Base-by-base conservation (phyloP, 2,797 vertebrate species). In the Ctenopoma multispine region DNA sequence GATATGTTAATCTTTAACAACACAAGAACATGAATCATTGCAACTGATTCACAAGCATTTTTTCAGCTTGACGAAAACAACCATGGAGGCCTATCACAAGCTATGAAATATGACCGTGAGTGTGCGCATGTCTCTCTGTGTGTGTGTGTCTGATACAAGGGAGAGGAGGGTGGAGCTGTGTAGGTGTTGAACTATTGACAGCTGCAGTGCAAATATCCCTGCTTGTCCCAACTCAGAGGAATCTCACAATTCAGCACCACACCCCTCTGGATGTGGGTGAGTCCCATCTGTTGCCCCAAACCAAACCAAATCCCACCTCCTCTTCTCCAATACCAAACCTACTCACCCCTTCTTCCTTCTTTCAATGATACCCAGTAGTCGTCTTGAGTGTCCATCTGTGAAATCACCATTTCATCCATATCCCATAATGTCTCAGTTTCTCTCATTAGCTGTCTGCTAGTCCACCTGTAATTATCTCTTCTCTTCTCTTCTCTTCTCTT, bases 1-100 rank as follows among this genome's bases (percentile, higher is more conserved):
- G 63, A 81, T n/a, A 40, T 64, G 90, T 94, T 92, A 94, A 94
- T 94, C 44, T 89, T 93, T 94, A 93, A 94, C 85, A 13, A n/a
- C 62, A 63, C 51, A 41, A n/a, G 55, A 72, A 38, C 60, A 34
- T 80, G 74, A 89, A 55, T 90, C 81, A 80, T 75, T 80, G 80
- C 84, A 60, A 59, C 69, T 69, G 80, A 81, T 78, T 63, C 48
- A 53, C 29, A 69, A 82, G 70, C 60, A 43, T 53, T 71, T 77
- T 68, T 66, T 72, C 50, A 48, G 75, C 66, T 63, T 83, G 77
- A 78, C 38, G 44, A 69, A 72, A 80, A 49, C 27, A 72, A 63
- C 9, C 10, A 24, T 18, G 27, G n/a, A 43, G 51, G 38, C 49
- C 60, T 41, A 21, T 80, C 40, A 20, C 43, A 64, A n/a, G 62